A percentile compares a stretch with the other conserved stretches of the same genome.
These are phyloP conservation scores for Echinometra lucunter DNA, from an alignment of 53 echinoderm and acorn worm genomes.

Conservation along the genomic window DNA sequence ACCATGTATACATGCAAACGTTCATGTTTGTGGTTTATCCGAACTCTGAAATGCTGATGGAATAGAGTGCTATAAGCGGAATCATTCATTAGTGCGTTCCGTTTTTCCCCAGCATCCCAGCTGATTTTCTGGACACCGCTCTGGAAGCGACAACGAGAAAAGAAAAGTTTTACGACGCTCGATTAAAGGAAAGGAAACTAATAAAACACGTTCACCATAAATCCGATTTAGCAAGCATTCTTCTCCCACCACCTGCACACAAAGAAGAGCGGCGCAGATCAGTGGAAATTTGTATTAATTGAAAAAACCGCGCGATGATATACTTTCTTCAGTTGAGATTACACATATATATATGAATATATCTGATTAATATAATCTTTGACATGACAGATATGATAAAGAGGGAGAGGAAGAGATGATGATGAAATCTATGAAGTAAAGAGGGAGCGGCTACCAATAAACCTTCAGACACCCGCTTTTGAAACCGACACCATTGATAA, in stretches of 20 bases:
- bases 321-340: background rate
- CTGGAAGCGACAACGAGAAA: background rate
- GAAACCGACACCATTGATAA: background rate
- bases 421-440: background rate
- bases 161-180: conserved; percentile 31
- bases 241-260: background rate
- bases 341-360: background rate
- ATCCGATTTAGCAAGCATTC: background rate
- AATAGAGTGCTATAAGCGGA: background rate
- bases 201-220: conserved; percentile 37
- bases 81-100: background rate
- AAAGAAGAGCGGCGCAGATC: background rate
- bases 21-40: background rate
- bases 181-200: conserved; percentile 31
- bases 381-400: background rate
- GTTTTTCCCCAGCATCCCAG: background rate
- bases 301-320: background rate
- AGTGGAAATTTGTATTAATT: background rate
- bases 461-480: background rate
- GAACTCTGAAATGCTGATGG: background rate
- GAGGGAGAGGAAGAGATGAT: background rate
- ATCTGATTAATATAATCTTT: background rate
- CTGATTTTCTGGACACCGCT: conserved; percentile 2
- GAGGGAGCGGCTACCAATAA: background rate
- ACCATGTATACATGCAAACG: background rate